These are phyloP conservation scores for Bovichtus diacanthus DNA, from an alignment of 2,797 vertebrate species.

Conservation along the genomic window DNA sequence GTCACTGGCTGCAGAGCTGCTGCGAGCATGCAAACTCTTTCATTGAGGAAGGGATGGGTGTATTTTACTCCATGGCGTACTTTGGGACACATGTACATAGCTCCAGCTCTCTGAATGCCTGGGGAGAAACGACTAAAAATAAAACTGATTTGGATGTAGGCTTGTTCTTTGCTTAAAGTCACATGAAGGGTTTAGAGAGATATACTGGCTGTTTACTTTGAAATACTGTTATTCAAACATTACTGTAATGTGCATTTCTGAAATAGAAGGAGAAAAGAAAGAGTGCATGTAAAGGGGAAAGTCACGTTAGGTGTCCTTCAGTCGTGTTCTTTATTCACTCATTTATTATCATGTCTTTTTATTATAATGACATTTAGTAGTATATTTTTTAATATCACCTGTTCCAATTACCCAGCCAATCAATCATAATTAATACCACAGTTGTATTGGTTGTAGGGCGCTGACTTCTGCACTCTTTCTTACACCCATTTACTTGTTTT, in stretches of 20 bases:
- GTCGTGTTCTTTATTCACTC: not conserved
- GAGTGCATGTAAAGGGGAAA: not conserved
- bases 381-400: not conserved
- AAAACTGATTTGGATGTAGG: constrained; percentile 13
- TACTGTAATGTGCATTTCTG: not conserved
- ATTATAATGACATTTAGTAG: no score
- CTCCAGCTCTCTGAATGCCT: constrained; percentile 24
- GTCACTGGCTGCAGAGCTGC: constrained; percentile 57
- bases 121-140: constrained; percentile 13
- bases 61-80: constrained; percentile 32
- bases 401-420: not conserved
- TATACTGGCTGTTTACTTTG: not conserved
- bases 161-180: constrained; percentile 31
- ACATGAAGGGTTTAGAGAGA: not conserved
- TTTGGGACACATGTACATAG: constrained; percentile 28
- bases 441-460: not conserved
- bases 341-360: not conserved
- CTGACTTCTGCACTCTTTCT: not conserved
- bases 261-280: not conserved
- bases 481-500: not conserved
- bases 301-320: not conserved
- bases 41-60: constrained; percentile 29
- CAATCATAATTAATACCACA: not conserved
- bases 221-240: constrained; percentile 2
- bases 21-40: constrained; percentile 27